Evolutionary conservation across 2,113 vertebrate genomes (phyloP), one percentile per base, ranked within the genome.

Genomic region (Hydropotes inermis): DNA sequence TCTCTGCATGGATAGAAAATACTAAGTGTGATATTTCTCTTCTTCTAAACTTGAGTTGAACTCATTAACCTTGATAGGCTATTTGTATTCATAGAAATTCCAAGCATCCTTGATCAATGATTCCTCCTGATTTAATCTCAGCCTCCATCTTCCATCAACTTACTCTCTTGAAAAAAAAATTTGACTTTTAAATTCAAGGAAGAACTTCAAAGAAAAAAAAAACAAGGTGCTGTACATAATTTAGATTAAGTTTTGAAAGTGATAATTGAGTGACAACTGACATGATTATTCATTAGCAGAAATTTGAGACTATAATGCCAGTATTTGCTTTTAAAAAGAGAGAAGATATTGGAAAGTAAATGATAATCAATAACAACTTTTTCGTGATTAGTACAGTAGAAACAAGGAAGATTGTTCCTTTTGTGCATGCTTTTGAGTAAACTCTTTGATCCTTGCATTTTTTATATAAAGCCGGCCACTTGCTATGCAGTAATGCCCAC

Each of bases 21-120:
- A 96, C 83, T 52, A 76, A 97, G 92, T 95, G 15, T 13, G 55
- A 61, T 78, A 96, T 97, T 97, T 7, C 5, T 81, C 45, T 96
- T 98, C 78, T 93, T 98, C 92, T 97, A 94, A 97, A 79, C 95
- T 95, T 36, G 96, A 86, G 86, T 89, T 95, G 97, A 98, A 98
- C 92, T 98, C 98, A 98, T 98, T 98, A 98, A 98, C 97, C 94
- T 98, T 98, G 97, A 97, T 98, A 96, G 95, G 87, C 92, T 97
- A 98, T 98, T 98, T 97, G 92, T 96, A 98, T 98, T 94, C 89
- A 95, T 98, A 96, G 98, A 94, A 97, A 97, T 97, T 96, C 82
- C 82, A 97, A 97, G 92, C 94, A 93, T 96, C 93, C 82, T 95
- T 95, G 55, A 95, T 98, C 97, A 98, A 2, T 96, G 85, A 60